Base-by-base conservation (phyloP, 1,140 invertebrate genomes). In the Heliconius nattereri region DNA sequence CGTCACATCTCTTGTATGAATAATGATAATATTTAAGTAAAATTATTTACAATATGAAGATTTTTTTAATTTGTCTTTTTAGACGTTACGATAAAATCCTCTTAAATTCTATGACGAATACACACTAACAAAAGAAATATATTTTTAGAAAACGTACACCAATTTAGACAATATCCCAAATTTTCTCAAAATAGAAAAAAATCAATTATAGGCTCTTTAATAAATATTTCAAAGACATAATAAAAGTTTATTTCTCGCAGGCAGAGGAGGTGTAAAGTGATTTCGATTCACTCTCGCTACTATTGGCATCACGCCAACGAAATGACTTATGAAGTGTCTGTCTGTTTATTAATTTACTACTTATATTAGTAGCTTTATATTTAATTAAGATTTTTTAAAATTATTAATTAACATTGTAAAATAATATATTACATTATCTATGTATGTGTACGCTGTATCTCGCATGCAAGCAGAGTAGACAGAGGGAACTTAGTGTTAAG, bases 241-340 rank as follows among this genome's bases (percentile, higher is more conserved):
- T 66, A 13, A 66, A 66, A 29, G 11, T 9, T 29, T 26, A 66
- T 66, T 26, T 66, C 60, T 13, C 26, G 29, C 13, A 16, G 23
- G 7, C 54, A 16, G 60, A 11, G 60, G 23, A 66, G 60, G 60
- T 66, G 60, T 66, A 66, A 66, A 66, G 60, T 29, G 60, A 66
- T 66, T 66, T 66, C 60, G 60, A 66, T 66, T 66, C 60, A 66
- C 60, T 66, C 60, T 66, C 60, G 60, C 60, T 66, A 66, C 26
- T 26, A 66, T 29, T 66, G 60, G 60, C 60, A 7, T 66, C 23
- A 11, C 23, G 60, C 60, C 60, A 66, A 66, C 60, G 26, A 66
- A 26, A 66, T 66, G 60, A 29, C 23, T 66, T 66, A 66, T 66
- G 60, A 66, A 66, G 60, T 29, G 26, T 26, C 60, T 26, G 23